Conservation (phyloP, 2,888 invertebrate species). For the Trichogramma dendrolimi region DNA sequence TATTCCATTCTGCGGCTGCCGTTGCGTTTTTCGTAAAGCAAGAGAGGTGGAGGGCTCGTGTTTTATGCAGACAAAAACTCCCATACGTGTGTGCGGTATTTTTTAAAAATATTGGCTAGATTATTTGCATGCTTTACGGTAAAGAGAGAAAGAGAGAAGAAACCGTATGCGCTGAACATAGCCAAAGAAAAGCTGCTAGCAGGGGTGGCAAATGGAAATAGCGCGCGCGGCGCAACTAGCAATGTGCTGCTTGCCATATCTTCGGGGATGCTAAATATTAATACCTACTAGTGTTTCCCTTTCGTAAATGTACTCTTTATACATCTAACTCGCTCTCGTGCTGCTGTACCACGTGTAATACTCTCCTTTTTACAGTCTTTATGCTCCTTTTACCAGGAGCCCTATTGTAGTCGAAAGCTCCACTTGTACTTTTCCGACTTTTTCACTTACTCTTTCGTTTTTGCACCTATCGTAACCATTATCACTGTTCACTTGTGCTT, state of each 20-base stretch:
- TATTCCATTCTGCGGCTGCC: no score
- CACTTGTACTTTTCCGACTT: no score
- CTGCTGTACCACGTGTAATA: constrained; percentile 27
- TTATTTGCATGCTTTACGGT: constrained; percentile 49
- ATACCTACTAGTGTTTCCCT: constrained; percentile 51
- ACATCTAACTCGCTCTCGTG: constrained; percentile 34
- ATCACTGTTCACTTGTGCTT: no score
- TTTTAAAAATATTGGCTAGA: constrained; percentile 51
- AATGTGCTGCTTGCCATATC: constrained; percentile 36
- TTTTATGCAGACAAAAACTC: no score
- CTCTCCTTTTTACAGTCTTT: constrained; percentile 29
- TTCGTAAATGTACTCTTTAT: constrained; percentile 30
- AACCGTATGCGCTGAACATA: constrained; percentile 18
- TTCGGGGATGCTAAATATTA: constrained; percentile 52
- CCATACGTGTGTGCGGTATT: constrained; percentile 34
- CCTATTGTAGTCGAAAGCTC: background rate
- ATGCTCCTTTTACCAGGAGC: constrained; percentile 13
- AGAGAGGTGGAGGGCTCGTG: no score
- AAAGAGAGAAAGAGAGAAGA: constrained; percentile 38
- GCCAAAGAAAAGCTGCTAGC: constrained; percentile 39
- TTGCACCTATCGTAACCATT: no score
- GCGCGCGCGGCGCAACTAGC: constrained; percentile 36
- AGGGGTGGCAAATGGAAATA: constrained; percentile 43
- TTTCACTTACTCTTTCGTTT: no score
- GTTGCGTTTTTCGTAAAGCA: no score